Percentiles rank a stretch among this genome's conserved stretches.
Evolutionary conservation across 2,888 invertebrate species (phyloP).

Genomic region (Chrysomela aeneicollis): DNA sequence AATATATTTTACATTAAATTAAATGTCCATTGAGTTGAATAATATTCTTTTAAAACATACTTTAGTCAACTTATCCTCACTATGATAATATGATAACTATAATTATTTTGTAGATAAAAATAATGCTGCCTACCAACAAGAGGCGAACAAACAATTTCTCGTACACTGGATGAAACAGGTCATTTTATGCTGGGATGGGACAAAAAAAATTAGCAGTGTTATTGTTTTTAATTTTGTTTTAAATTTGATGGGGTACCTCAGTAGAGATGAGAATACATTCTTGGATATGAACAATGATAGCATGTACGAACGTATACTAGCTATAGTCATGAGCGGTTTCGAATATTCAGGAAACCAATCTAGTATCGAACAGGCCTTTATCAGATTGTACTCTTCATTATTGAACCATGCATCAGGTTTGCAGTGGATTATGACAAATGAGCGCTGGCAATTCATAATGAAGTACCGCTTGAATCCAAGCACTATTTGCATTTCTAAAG

Average conservation of each 20-base stretch:
- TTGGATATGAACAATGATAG: conserved; percentile 64
- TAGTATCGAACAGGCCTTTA: conserved; percentile 72
- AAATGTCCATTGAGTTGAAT: too few species aligned
- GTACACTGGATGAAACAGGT: conserved; percentile 61
- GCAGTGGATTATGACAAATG: conserved; percentile 70
- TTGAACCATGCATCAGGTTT: conserved; percentile 71
- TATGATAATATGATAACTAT: neutral
- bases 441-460: conserved; percentile 72
- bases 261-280: conserved; percentile 68
- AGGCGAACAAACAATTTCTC: conserved; percentile 9
- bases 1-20: too few species aligned
- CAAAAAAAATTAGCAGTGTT: conserved; percentile 27
- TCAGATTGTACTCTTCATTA: conserved; percentile 69
- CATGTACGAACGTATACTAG: conserved; percentile 57
- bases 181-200: conserved; percentile 55
- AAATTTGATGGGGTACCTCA: conserved; percentile 69
- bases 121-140: neutral
- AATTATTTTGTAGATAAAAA: conserved; percentile 16
- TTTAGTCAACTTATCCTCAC: too few species aligned
- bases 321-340: conserved; percentile 34
- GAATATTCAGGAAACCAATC: conserved; percentile 59
- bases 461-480: conserved; percentile 70
- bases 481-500: conserved; percentile 76
- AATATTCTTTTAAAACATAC: too few species aligned
- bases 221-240: conserved; percentile 67